These are phyloP conservation scores for Idris sp. DNA, from an alignment of 1,140 invertebrate species.

Conservation along the genomic window DNA sequence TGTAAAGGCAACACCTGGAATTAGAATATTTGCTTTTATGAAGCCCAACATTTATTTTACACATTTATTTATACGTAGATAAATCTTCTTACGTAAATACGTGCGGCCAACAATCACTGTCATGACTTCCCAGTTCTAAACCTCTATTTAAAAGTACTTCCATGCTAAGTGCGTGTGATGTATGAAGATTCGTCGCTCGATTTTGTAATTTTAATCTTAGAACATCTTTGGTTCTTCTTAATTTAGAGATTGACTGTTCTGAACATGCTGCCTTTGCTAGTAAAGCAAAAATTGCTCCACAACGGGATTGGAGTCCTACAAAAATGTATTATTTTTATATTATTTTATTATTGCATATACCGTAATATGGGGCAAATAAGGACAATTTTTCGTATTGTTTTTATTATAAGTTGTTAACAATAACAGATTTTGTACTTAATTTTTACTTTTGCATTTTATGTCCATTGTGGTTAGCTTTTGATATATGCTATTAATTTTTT, in stretches of 20 bases:
- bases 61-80: too few species aligned
- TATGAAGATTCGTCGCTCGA: constrained; percentile 84
- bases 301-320: constrained; percentile 87
- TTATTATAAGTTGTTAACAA: too few species aligned
- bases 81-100: constrained; percentile 88
- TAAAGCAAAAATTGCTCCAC: constrained; percentile 88
- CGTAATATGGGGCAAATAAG: too few species aligned
- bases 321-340: constrained; percentile 3
- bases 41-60: too few species aligned
- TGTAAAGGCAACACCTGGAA: constrained; percentile 87
- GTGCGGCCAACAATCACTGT: constrained; percentile 94
- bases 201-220: constrained; percentile 75
- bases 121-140: constrained; percentile 92
- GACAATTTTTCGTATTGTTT: too few species aligned
- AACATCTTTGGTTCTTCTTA: constrained; percentile 76
- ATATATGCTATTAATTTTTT: too few species aligned
- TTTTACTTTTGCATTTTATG: too few species aligned
- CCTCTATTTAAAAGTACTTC: constrained; percentile 90
- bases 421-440: too few species aligned
- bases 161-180: constrained; percentile 93
- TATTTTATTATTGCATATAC: too few species aligned
- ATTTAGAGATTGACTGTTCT: constrained; percentile 78
- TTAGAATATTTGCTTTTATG: too few species aligned
- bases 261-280: constrained; percentile 87
- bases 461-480: too few species aligned